Conservation (phyloP, 2,797 vertebrate species). For the Sebastes vulpes region DNA sequence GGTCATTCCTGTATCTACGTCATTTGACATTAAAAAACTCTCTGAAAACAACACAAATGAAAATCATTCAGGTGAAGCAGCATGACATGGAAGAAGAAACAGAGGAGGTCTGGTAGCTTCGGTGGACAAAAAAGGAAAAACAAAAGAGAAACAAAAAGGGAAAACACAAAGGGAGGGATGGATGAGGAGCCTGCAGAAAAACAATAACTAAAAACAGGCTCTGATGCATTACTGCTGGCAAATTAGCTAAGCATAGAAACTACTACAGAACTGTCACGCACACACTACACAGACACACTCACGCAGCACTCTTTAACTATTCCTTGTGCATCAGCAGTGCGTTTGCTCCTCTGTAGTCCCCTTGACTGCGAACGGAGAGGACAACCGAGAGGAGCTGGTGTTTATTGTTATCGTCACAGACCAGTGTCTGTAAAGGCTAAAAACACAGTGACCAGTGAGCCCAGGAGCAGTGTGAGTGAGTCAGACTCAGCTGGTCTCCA, state of each 20-base stretch:
- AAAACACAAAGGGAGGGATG: conserved; percentile 17
- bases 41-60: conserved; percentile 13
- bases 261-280: conserved; percentile 25
- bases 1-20: not conserved
- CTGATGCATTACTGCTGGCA: conserved; percentile 57
- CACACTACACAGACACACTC: conserved; percentile 3
- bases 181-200: conserved; percentile 40
- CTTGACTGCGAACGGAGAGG: conserved; percentile 55
- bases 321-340: conserved; percentile 48
- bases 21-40: conserved; percentile 32
- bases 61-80: conserved; percentile 34
- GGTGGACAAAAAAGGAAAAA: not conserved
- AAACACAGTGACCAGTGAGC: conserved; percentile 55
- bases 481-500: conserved; percentile 68
- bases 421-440: conserved; percentile 58
- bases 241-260: conserved; percentile 57
- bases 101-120: not conserved
- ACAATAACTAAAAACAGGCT: conserved; percentile 35
- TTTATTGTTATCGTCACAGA: conserved; percentile 61
- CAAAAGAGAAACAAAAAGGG: not conserved
- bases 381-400: conserved; percentile 50
- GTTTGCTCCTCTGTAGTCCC: conserved; percentile 46
- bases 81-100: conserved; percentile 8
- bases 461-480: conserved; percentile 62
- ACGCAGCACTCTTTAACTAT: conserved; percentile 31